These are phyloP conservation scores for Piprites chloris DNA, from an alignment of 2,113 vertebrate genomes.

Conservation along the genomic window DNA sequence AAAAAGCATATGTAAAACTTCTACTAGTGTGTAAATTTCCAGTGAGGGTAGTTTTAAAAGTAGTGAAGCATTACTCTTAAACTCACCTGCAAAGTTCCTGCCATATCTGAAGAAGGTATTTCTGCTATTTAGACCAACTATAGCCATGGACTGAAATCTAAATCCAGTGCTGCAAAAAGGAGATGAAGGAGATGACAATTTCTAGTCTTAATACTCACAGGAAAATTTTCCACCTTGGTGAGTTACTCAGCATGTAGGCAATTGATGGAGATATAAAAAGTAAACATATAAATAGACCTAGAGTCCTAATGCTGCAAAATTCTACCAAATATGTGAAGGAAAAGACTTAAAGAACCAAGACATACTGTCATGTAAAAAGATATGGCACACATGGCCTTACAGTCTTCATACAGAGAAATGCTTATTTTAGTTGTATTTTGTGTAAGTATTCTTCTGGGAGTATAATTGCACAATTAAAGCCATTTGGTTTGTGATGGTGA, in stretches of 20 bases:
- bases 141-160: background rate
- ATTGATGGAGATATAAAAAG: background rate
- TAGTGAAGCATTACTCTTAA: background rate
- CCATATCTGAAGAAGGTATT: background rate
- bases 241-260: background rate
- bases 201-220: background rate
- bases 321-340: background rate
- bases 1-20: background rate
- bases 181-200: background rate
- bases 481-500: background rate
- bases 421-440: background rate
- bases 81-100: background rate
- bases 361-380: background rate
- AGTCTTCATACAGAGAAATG: background rate
- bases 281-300: background rate
- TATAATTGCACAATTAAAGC: background rate
- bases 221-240: background rate
- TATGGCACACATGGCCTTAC: background rate
- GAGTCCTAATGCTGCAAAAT: background rate
- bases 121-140: background rate
- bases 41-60: background rate
- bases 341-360: background rate
- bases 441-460: background rate
- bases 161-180: background rate
- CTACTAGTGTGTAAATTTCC: background rate